Evolutionary conservation across 2,888 invertebrate genomes (phyloP).

Genomic region (Brachypalpus laphriformis): DNA sequence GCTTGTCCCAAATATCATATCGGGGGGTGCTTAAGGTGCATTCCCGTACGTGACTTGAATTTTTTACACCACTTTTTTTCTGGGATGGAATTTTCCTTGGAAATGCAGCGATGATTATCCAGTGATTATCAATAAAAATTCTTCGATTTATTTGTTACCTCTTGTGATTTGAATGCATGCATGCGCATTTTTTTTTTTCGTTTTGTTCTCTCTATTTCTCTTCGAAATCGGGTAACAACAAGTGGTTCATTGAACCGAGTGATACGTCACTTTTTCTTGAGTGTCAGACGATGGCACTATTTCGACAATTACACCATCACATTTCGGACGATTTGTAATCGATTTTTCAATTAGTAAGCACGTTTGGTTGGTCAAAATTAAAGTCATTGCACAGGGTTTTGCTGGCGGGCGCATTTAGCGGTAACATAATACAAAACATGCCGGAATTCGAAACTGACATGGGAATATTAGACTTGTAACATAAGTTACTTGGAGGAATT

Average conservation of each 20-base stretch:
- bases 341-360: slow-evolving; percentile 56
- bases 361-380: slow-evolving; percentile 19
- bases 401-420: slow-evolving; percentile 47
- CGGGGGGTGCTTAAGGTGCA: slow-evolving; percentile 65
- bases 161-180: slow-evolving; percentile 64
- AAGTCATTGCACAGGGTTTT: slow-evolving; percentile 62
- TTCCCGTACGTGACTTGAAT: slow-evolving; percentile 74
- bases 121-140: slow-evolving; percentile 72
- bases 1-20: slow-evolving; percentile 68
- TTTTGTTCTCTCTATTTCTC: background rate
- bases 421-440: slow-evolving; percentile 61
- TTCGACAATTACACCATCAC: slow-evolving; percentile 66
- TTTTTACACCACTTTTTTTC: slow-evolving; percentile 56
- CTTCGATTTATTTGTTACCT: slow-evolving; percentile 68
- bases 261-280: slow-evolving; percentile 63
- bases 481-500: background rate
- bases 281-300: slow-evolving; percentile 66
- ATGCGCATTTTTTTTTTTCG: slow-evolving; percentile 27
- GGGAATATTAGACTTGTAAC: slow-evolving; percentile 35
- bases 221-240: slow-evolving; percentile 70
- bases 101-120: slow-evolving; percentile 70
- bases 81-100: slow-evolving; percentile 69
- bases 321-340: slow-evolving; percentile 54
- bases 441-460: slow-evolving; percentile 44
- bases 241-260: slow-evolving; percentile 70